A percentile compares a stretch with the other conserved stretches of the same genome.
Conservation (phyloP, 2,797 vertebrate genomes). For the Novumbra hubbsi region DNA sequence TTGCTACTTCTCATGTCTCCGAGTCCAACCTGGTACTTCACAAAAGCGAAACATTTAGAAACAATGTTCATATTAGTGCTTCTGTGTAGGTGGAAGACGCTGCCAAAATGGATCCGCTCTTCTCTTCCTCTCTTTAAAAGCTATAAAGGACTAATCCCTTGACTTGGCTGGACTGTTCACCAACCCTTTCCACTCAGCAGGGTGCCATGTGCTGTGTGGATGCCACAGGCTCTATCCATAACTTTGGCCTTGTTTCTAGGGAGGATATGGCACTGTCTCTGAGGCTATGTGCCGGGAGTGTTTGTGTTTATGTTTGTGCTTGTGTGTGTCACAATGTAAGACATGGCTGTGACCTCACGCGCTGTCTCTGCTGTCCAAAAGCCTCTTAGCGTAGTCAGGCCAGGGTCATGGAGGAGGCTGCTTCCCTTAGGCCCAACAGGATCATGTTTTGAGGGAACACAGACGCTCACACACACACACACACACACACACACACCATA, state of each 20-base stretch:
- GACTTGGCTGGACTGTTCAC: background rate
- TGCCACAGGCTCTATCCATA: background rate
- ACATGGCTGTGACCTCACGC: background rate
- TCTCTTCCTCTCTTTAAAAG: background rate
- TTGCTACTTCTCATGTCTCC: background rate
- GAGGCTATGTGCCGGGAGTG: background rate
- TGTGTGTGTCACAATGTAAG: background rate
- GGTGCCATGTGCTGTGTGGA: background rate
- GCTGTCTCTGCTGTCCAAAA: conserved; percentile 9
- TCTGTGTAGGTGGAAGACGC: background rate
- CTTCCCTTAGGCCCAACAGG: background rate
- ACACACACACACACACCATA: background rate
- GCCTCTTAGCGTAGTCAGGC: conserved; percentile 29
- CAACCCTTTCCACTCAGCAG: background rate
- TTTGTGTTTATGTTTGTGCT: background rate
- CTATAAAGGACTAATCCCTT: background rate
- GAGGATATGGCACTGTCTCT: background rate
- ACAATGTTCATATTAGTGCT: background rate
- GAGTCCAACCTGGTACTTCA: background rate
- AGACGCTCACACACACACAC: conserved; percentile 5
- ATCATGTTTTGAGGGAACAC: background rate
- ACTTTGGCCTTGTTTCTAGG: background rate
- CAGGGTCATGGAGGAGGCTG: conserved; percentile 18
- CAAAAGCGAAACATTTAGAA: background rate
- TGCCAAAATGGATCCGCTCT: background rate